Percentiles rank a stretch among this genome's conserved stretches.
Evolutionary conservation across 2,888 invertebrate genomes (phyloP).

Genomic region (Diaprepes abbreviatus): DNA sequence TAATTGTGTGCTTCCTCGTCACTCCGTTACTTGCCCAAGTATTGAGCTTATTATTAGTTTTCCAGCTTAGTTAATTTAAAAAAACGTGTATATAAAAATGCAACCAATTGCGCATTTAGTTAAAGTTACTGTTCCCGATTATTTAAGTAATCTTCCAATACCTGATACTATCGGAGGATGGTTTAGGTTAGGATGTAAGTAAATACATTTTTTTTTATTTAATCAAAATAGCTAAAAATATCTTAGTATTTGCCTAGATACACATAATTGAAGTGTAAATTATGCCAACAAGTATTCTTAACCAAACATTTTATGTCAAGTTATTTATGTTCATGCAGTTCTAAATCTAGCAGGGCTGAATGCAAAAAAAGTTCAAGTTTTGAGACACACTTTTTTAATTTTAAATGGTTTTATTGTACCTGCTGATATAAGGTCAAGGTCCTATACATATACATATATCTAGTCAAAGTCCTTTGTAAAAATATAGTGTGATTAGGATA

Average conservation of each 20-base stretch:
- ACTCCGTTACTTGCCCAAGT: neutral
- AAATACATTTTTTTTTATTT: neutral
- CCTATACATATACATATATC: no score
- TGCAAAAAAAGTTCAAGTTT: no score
- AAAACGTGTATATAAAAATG: constrained; percentile 41
- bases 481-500: no score
- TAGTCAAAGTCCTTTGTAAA: no score
- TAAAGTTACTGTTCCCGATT: constrained; percentile 85
- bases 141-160: constrained; percentile 86
- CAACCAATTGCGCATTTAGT: constrained; percentile 65
- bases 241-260: neutral
- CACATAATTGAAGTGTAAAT: neutral
- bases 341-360: no score
- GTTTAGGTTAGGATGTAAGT: constrained; percentile 87
- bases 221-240: neutral
- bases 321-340: no score
- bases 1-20: neutral
- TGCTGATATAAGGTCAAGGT: no score
- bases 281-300: neutral
- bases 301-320: neutral
- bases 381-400: no score
- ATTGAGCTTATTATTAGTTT: neutral
- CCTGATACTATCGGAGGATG: constrained; percentile 88
- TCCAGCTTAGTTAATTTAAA: neutral
- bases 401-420: no score